These are phyloP conservation scores for Tetragnatha montana DNA, from an alignment of 2,888 invertebrate genomes.

Conservation along the genomic window DNA sequence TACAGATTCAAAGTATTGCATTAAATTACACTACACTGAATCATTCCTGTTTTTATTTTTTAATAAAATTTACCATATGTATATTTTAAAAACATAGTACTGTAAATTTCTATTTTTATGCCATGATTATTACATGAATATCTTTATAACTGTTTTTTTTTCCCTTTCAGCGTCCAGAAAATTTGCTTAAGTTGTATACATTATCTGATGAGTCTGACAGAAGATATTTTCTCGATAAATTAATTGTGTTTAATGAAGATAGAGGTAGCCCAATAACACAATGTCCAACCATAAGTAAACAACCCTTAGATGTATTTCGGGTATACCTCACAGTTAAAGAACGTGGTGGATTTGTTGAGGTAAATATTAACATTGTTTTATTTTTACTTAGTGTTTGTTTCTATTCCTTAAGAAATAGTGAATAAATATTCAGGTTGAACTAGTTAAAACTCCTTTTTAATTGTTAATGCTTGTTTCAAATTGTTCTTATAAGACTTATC, in stretches of 20 bases:
- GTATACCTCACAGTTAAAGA: slow-evolving; percentile 97
- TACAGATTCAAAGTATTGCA: too few relatives aligned
- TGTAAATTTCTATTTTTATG: background rate
- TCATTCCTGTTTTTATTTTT: too few relatives aligned
- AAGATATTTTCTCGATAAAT: slow-evolving; percentile 93
- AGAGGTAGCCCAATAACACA: slow-evolving; percentile 94
- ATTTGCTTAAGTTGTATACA: slow-evolving; percentile 95
- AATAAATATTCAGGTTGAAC: background rate
- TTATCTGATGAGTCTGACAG: slow-evolving; percentile 97
- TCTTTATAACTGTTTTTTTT: background rate
- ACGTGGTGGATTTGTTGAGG: slow-evolving; percentile 98
- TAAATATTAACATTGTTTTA: background rate
- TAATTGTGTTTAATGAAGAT: slow-evolving; percentile 97
- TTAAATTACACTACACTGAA: too few relatives aligned
- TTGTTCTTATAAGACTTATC: background rate
- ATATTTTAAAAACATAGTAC: too few relatives aligned
- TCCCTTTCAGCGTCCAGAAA: slow-evolving; percentile 88
- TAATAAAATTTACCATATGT: too few relatives aligned
- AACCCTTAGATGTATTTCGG: slow-evolving; percentile 97
- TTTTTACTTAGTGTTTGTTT: background rate
- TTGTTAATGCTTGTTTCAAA: background rate
- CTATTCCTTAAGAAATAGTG: background rate
- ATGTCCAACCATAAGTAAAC: slow-evolving; percentile 98
- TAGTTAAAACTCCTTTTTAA: background rate
- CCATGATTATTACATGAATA: background rate